Percentiles rank a stretch among this genome's conserved stretches.
Conservation (phyloP, 35 echinoderm and acorn worm genomes). For the Heliocidaris tuberculata region DNA sequence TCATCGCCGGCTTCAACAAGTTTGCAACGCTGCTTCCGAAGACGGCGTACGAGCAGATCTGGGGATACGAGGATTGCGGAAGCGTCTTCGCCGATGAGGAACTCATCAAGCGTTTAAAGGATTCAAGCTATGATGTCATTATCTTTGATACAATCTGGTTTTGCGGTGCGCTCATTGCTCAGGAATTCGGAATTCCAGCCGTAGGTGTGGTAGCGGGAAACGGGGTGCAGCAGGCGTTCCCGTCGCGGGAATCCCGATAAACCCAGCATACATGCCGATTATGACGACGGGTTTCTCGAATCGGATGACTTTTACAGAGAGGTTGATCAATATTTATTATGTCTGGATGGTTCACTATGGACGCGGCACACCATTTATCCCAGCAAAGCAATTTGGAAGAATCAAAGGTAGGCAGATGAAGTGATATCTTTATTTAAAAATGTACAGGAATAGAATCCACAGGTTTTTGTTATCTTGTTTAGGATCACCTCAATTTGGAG, state of each 20-base stretch:
- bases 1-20: background rate
- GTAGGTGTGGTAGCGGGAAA: background rate
- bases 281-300: conserved; percentile 1
- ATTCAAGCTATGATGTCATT: background rate
- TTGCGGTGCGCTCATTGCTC: background rate
- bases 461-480: too few relatives aligned
- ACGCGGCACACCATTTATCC: background rate
- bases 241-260: background rate
- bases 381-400: background rate
- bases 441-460: too few relatives aligned
- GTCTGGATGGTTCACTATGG: conserved; percentile 1
- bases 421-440: too few relatives aligned
- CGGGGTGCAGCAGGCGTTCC: background rate
- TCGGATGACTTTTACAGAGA: background rate
- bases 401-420: background rate
- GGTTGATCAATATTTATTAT: background rate
- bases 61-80: background rate
- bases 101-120: background rate
- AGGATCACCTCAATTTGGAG: too few relatives aligned
- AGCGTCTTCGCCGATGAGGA: background rate
- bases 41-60: background rate
- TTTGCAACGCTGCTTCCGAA: background rate
- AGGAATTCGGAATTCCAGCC: background rate
- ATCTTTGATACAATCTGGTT: conserved; percentile 14
- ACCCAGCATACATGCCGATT: background rate